Conservation (phyloP, 2,888 invertebrate genomes). For the Blomia tropicalis region DNA sequence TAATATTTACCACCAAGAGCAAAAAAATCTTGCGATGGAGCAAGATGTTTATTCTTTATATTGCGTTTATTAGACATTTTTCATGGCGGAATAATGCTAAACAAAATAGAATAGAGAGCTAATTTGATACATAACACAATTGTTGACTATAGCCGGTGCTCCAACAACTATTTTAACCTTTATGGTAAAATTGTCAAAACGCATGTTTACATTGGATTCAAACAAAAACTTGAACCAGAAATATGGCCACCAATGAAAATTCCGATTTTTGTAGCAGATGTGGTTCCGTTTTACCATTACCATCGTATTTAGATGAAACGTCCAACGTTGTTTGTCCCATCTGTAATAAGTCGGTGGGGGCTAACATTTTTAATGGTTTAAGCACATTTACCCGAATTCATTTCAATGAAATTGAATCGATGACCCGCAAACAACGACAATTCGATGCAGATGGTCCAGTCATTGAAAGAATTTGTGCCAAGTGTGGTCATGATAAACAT, state of each 20-base stretch:
- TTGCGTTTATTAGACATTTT: background rate
- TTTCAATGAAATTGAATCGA: slow-evolving; percentile 17
- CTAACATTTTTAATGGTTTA: slow-evolving; percentile 20
- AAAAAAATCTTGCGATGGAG: background rate
- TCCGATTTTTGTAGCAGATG: slow-evolving; percentile 29
- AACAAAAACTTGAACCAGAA: too few relatives aligned
- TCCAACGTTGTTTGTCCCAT: slow-evolving; percentile 10
- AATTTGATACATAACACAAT: too few relatives aligned
- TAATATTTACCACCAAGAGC: background rate
- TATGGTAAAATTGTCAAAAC: too few relatives aligned
- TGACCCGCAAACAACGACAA: background rate
- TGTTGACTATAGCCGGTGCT: too few relatives aligned
- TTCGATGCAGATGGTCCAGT: slow-evolving; percentile 21
- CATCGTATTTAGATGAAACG: background rate
- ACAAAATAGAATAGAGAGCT: too few relatives aligned
- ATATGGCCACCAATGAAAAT: background rate
- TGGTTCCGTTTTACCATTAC: slow-evolving; percentile 28
- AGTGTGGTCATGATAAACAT: slow-evolving; percentile 73
- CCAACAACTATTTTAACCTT: too few relatives aligned
- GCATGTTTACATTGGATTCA: too few relatives aligned
- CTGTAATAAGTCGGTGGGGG: slow-evolving; percentile 13
- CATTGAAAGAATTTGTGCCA: slow-evolving; percentile 47
- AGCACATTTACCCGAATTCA: slow-evolving; percentile 15
- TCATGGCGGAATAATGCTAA: too few relatives aligned
- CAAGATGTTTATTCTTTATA: background rate